Percentiles rank a stretch among this genome's conserved stretches.
Conservation (phyloP, 2,113 vertebrate genomes). For the Hiodon alosoides region DNA sequence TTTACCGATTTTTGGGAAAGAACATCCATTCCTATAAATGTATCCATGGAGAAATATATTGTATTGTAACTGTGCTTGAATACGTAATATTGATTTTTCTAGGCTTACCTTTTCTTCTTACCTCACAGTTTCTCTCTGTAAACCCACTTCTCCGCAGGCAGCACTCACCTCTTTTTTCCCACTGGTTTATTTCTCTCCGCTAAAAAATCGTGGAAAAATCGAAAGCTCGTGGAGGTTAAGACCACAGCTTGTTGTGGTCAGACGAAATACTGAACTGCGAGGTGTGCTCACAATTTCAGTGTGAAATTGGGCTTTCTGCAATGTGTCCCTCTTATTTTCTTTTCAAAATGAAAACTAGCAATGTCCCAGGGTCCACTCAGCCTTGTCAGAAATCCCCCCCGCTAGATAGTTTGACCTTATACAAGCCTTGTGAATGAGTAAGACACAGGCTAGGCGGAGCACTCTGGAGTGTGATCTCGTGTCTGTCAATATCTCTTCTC, state of each 20-base stretch:
- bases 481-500: neutral
- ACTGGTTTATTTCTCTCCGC: neutral
- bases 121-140: neutral
- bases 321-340: neutral
- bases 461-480: neutral
- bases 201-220: neutral
- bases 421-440: neutral
- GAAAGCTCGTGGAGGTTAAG: neutral
- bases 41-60: neutral
- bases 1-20: constrained; percentile 10
- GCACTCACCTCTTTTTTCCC: neutral
- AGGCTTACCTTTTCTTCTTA: neutral
- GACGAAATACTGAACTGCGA: neutral
- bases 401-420: too few species aligned
- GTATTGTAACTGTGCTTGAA: constrained; percentile 10
- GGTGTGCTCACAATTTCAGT: neutral
- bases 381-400: neutral
- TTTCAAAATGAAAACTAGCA: neutral
- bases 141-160: neutral
- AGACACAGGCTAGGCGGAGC: neutral
- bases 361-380: neutral
- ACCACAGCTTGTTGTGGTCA: neutral
- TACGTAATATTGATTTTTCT: constrained; percentile 17
- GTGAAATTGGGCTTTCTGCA: neutral
- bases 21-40: constrained; percentile 3